Percentiles rank a stretch among this genome's conserved stretches.
These are phyloP conservation scores for Bilobella aurantiaca DNA, from an alignment of 1,140 invertebrate genomes.

Conservation along the genomic window DNA sequence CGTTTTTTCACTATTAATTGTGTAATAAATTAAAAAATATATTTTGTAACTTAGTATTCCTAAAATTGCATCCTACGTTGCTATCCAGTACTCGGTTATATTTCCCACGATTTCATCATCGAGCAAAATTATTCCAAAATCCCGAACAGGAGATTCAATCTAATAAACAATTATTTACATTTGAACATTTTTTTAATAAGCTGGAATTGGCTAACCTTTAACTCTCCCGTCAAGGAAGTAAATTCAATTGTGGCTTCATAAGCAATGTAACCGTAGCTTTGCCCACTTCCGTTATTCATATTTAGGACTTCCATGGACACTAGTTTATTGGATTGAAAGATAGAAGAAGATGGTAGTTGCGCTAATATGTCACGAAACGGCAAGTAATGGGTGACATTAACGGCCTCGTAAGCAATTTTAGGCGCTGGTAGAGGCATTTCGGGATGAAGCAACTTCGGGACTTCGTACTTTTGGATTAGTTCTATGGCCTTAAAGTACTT, in stretches of 20 bases:
- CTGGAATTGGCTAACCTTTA: background rate
- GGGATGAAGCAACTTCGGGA: slow-evolving; percentile 30
- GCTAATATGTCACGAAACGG: slow-evolving; percentile 30
- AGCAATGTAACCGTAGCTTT: slow-evolving; percentile 50
- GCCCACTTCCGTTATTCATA: slow-evolving; percentile 45
- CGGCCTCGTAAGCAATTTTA: slow-evolving; percentile 37
- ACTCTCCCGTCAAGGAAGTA: slow-evolving; percentile 1
- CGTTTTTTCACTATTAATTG: background rate
- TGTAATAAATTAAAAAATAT: background rate
- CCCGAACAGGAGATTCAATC: slow-evolving; percentile 41
- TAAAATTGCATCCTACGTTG: slow-evolving; percentile 26
- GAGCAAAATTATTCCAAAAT: slow-evolving; percentile 46
- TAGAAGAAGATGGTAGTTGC: slow-evolving; percentile 18
- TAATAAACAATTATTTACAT: background rate
- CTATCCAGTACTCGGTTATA: slow-evolving; percentile 39
- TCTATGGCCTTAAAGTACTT: slow-evolving; percentile 22
- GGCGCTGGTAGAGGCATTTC: slow-evolving; percentile 34
- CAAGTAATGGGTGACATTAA: slow-evolving; percentile 36
- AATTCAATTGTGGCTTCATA: slow-evolving; percentile 40
- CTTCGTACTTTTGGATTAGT: slow-evolving; percentile 22
- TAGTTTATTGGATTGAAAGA: slow-evolving; percentile 28
- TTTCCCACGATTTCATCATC: slow-evolving; percentile 40
- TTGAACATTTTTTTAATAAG: background rate
- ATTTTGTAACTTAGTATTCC: background rate
- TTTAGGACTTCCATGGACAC: slow-evolving; percentile 49